These are phyloP conservation scores for Apamea crenata DNA, from an alignment of 2,888 invertebrate species.

Conservation along the genomic window DNA sequence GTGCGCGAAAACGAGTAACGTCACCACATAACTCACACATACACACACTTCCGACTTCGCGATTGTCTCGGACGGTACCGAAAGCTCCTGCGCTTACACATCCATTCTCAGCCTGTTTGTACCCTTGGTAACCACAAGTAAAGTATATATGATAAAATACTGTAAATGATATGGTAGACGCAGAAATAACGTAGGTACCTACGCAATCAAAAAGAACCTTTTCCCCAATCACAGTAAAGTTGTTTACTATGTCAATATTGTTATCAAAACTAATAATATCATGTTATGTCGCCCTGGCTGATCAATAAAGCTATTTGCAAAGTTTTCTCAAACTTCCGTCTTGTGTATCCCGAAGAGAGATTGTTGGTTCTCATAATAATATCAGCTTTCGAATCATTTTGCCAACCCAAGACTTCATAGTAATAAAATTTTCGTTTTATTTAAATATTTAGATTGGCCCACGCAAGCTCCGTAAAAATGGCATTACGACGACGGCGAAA, in stretches of 20 bases:
- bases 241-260: slow-evolving; percentile 37
- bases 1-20: no score
- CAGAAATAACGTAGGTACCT: not conserved
- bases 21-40: no score
- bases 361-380: slow-evolving; percentile 43
- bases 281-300: slow-evolving; percentile 5
- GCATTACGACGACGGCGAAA: slow-evolving; percentile 28
- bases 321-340: slow-evolving; percentile 34
- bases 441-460: slow-evolving; percentile 49
- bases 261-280: slow-evolving; percentile 38
- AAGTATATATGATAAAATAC: no score
- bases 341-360: slow-evolving; percentile 29
- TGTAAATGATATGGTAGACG: not conserved
- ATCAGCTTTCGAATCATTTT: slow-evolving; percentile 38
- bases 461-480: slow-evolving; percentile 44
- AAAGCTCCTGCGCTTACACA: no score
- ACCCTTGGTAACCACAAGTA: no score
- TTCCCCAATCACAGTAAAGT: not conserved
- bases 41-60: no score
- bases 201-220: slow-evolving; percentile 19
- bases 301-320: slow-evolving; percentile 40
- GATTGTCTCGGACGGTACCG: no score
- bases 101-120: no score
- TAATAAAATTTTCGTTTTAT: slow-evolving; percentile 25
- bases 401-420: not conserved